Percentiles rank a stretch among this genome's conserved stretches.
phyloP scores from a whole-genome alignment of 2,888 invertebrate genomes.

The Epistrophe eligans region DNA sequence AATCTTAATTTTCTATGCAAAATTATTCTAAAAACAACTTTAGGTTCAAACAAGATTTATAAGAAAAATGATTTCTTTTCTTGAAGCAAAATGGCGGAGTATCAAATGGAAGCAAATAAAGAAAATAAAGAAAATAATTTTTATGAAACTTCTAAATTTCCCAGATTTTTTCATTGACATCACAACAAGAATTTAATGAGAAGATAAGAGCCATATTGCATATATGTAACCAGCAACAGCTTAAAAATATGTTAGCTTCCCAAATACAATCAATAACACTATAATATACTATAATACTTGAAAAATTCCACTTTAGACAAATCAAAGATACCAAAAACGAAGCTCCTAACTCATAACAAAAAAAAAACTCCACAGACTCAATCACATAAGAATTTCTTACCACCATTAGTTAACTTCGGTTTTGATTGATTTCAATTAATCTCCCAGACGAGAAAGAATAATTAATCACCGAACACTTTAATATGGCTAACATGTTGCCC shows the following conservation, averaged over 20 bases:
- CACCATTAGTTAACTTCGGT: conserved; percentile 84
- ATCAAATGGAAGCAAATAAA: no score
- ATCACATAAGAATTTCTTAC: conserved; percentile 77
- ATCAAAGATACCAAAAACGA: background rate
- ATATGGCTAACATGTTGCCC: conserved; percentile 82
- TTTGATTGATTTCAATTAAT: conserved; percentile 84
- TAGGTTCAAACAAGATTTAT: background rate
- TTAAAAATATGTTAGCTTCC: background rate
- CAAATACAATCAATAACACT: background rate
- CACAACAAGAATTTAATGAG: background rate
- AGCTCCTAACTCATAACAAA: conserved; percentile 6
- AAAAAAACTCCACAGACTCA: conserved; percentile 38
- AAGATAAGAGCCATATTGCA: background rate
- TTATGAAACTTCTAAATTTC: background rate
- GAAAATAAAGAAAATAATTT: no score
- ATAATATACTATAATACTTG: background rate
- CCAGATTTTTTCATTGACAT: background rate
- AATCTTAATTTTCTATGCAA: conserved; percentile 71
- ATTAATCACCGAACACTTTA: conserved; percentile 84
- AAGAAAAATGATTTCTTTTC: background rate
- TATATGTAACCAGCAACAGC: background rate
- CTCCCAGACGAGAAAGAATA: conserved; percentile 82
- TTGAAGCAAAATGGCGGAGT: background rate
- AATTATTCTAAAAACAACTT: background rate
- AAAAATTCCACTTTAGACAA: conserved; percentile 26